Evolutionary conservation across 64 coral and sea anemone species (phyloP), one percentile per base, ranked within the genome.

Genomic region (Catalaphyllia jardinei): DNA sequence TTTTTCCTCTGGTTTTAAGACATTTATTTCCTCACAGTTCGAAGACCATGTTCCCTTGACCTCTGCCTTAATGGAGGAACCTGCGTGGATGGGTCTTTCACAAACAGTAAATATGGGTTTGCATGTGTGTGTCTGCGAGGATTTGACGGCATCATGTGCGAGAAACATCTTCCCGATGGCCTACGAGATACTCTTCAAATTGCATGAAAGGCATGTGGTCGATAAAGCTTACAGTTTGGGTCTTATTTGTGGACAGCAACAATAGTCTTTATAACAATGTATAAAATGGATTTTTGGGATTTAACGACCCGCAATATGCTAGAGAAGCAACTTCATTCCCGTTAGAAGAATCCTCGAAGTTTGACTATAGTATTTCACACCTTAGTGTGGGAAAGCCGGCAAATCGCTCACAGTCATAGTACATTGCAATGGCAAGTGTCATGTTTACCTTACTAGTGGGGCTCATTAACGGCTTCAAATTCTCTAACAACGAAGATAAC

Each of bases 1-100:
- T n/a, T 0, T 73, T 75, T 54, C 24, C 27, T 20, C 22, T 29
- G 31, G 2, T 31, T 31, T 51, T 87, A 24, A n/a, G n/a, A n/a
- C n/a, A 25, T 59, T 22, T 79, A 10, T 49, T 59, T 87, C 19
- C 0, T 78, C 57, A 30, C 27, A 96, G 94, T 82, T 33, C 76
- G 78, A 76, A 93, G 91, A 65, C 80, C 87, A 38, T 96, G 94
- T 42, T 63, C 80, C 10, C 19, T 20, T 55, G 76, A 52, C 24
- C 86, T 93, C 78, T 97, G 95, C 57, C 50, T 97, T 24, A 97
- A 97, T n/a, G 95, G 92, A 62, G 95, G 95, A 4, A 89, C 91
- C 9, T 97, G 92, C 72, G 49, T 97, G 4, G 95, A 97, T 55
- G 87, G 88, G 49, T 39, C 59, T 3, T 52, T 80, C 76, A 91